Evolutionary conservation across 2,888 invertebrate genomes (phyloP), one percentile per base, ranked within the genome.

Genomic region (Barypeithes pellucidus): DNA sequence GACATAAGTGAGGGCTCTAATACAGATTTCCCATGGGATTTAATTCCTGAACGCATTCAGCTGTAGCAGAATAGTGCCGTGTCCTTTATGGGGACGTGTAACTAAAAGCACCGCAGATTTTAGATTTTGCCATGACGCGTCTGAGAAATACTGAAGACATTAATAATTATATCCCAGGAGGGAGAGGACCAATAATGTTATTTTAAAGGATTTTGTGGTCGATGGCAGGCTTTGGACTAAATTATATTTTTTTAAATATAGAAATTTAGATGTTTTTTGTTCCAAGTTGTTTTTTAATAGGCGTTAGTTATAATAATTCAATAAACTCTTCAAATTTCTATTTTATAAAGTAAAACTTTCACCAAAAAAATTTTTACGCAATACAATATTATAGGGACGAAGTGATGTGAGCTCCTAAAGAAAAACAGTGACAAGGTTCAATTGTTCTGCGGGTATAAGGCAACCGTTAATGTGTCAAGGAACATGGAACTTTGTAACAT

Each of bases 21-120:
- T 73, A 65, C 69, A 69, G 69, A 73, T 73, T 73, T 73, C 73
- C 73, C 69, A 24, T 45, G 68, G 69, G 73, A 69, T 39, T 69
- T 69, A 73, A 73, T 73, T 73, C 69, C 69, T 69, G 69, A 69
- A 73, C 69, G 69, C 66, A 73, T 50, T 66, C 69, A 61, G 29
- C 29, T 69, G 22, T 69, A 50, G 43, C 24, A 63, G 29, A 50
- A 39, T 54, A 41, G 22, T 67, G 36, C 24, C 47, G 33, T 47
- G 20, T 24, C n/a, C 50, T 50, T 50, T 50, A 50, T 24, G 12
- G 11, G 50, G 7, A n/a, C 24, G 24, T 22, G 50, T 24, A 24
- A 11, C 50, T 24, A 50, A 47, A 47, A 9, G 5, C 20, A 47
- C 18, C 47, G 47, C 47, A 47, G 45, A 41, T 57, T 57, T 39